Evolutionary conservation across 1,140 invertebrate species (phyloP).

Genomic region (Rhopalosiphum padi): DNA sequence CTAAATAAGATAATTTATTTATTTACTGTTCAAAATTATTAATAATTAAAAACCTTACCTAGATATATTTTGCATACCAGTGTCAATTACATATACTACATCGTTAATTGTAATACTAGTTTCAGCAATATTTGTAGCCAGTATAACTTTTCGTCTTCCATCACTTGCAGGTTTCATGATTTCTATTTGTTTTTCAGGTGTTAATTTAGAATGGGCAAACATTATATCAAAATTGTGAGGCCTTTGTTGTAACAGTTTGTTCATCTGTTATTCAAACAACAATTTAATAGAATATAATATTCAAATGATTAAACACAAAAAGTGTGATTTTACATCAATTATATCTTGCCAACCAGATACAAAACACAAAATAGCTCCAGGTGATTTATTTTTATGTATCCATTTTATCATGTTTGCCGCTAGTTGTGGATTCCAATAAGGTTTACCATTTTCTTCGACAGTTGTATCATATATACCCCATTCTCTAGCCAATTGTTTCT

Average conservation of each 20-base stretch:
- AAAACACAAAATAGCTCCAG: conserved; percentile 59
- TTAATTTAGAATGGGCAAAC: conserved; percentile 59
- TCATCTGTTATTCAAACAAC: conserved; percentile 7
- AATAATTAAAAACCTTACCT: conserved; percentile 48
- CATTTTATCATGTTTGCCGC: conserved; percentile 43
- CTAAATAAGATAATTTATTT: neutral
- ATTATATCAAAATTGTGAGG: conserved; percentile 48
- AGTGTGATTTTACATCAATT: conserved; percentile 11
- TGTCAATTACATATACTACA: conserved; percentile 83
- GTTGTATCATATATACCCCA: conserved; percentile 20
- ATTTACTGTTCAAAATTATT: neutral
- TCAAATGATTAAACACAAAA: neutral
- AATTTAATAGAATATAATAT: neutral
- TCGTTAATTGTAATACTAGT: conserved; percentile 91
- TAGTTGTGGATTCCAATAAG: conserved; percentile 42
- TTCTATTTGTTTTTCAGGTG: conserved; percentile 58
- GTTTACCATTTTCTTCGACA: conserved; percentile 29
- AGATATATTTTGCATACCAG: conserved; percentile 59
- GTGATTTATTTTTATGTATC: conserved; percentile 51
- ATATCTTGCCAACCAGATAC: conserved; percentile 60
- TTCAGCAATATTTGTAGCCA: conserved; percentile 83
- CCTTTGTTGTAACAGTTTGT: conserved; percentile 36
- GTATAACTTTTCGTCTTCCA: conserved; percentile 67
- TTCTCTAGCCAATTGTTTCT: conserved; percentile 17
- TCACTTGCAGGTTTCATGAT: conserved; percentile 56